These are phyloP conservation scores for Crotophaga sulcirostris DNA, from an alignment of 2,113 vertebrate species.

Conservation along the genomic window DNA sequence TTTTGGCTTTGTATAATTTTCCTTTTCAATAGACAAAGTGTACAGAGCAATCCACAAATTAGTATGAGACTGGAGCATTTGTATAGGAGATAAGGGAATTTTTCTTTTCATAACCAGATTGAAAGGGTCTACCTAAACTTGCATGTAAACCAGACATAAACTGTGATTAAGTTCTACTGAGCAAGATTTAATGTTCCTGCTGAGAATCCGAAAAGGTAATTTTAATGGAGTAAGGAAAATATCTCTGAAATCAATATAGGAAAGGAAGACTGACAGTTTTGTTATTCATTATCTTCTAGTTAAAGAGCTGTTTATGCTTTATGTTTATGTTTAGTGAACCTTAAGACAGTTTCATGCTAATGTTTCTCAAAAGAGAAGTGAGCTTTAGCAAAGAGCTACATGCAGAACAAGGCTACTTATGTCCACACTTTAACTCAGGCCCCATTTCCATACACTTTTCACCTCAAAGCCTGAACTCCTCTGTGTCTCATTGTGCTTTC, in stretches of 20 bases:
- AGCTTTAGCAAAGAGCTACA: not conserved
- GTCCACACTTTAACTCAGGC: not conserved
- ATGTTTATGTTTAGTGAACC: not conserved
- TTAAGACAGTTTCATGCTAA: not conserved
- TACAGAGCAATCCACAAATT: not conserved
- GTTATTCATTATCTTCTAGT: slow-evolving; percentile 36
- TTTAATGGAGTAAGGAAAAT: slow-evolving; percentile 9
- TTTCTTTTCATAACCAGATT: not conserved
- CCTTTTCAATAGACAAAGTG: not conserved
- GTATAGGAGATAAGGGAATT: not conserved
- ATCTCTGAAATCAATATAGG: slow-evolving; percentile 34
- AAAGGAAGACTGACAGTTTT: slow-evolving; percentile 17
- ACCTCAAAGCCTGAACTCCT: not conserved
- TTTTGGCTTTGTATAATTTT: not conserved
- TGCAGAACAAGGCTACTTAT: not conserved
- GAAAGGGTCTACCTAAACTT: not conserved
- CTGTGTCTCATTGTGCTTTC: not conserved
- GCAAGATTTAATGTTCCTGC: not conserved
- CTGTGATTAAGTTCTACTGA: not conserved
- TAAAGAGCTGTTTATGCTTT: not conserved
- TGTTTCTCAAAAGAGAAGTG: not conserved
- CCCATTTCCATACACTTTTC: not conserved
- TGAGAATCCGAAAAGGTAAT: slow-evolving; percentile 17
- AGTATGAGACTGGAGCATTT: not conserved
- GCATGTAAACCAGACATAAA: not conserved